Percentiles rank a stretch among this genome's conserved stretches.
These are phyloP conservation scores for Dendrocincla fuliginosa DNA, from an alignment of 2,797 vertebrate species.

Conservation along the genomic window DNA sequence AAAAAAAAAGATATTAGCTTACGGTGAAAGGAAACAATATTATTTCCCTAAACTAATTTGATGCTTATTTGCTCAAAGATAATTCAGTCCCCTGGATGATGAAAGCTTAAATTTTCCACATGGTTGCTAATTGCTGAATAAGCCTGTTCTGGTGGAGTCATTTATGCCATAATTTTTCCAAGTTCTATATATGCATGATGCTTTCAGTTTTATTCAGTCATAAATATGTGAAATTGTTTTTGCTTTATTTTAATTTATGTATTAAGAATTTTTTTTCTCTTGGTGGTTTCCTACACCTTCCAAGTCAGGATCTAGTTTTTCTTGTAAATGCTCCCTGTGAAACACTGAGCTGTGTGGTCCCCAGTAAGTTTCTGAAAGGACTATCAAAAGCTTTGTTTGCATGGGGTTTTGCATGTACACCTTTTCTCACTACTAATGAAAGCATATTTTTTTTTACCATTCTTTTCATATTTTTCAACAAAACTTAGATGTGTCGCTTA, in stretches of 20 bases:
- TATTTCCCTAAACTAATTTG: not conserved
- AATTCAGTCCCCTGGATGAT: not conserved
- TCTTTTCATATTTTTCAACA: not conserved
- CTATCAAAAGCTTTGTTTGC: not conserved
- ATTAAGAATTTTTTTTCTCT: not conserved
- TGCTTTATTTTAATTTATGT: not conserved
- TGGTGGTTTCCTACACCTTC: not conserved
- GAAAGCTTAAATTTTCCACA: not conserved
- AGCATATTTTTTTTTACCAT: not conserved
- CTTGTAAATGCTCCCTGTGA: not conserved
- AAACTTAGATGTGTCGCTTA: conserved; percentile 87
- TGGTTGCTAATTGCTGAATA: not conserved
- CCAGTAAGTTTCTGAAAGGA: not conserved
- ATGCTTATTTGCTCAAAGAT: not conserved
- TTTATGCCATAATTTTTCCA: not conserved
- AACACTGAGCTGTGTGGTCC: not conserved
- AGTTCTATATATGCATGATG: not conserved
- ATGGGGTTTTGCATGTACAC: not conserved
- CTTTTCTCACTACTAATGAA: not conserved
- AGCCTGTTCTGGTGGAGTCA: not conserved
- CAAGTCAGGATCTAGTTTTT: not conserved
- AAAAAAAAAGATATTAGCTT: not conserved
- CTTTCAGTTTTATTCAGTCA: not conserved
- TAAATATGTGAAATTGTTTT: not conserved
- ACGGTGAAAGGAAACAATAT: not conserved